phyloP scores from a whole-genome alignment of 2,888 invertebrate genomes.

The Cataglyphis albicans region DNA sequence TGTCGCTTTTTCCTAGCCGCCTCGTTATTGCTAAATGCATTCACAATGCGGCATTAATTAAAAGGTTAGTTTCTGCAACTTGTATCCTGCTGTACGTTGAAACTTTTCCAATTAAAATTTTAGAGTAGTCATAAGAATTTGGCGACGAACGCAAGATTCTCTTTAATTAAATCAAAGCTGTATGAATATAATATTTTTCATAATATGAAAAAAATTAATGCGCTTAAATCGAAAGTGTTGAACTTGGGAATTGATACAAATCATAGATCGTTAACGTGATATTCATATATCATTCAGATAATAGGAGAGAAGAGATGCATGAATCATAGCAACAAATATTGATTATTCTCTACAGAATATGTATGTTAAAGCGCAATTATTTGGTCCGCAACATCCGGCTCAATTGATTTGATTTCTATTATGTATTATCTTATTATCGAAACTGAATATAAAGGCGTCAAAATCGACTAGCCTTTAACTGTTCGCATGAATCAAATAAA shows the following conservation, averaged over 20 bases:
- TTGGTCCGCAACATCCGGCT: constrained; percentile 35
- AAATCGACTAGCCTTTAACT: constrained; percentile 25
- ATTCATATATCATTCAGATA: constrained; percentile 42
- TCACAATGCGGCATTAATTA: constrained; percentile 54
- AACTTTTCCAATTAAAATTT: constrained; percentile 55
- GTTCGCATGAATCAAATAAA: not conserved
- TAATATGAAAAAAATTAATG: constrained; percentile 25
- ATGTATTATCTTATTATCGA: constrained; percentile 30
- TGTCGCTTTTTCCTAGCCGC: constrained; percentile 44
- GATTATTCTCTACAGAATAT: constrained; percentile 46
- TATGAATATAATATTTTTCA: constrained; percentile 33
- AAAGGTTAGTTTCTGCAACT: constrained; percentile 46
- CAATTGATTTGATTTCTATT: constrained; percentile 49
- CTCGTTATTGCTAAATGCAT: constrained; percentile 54
- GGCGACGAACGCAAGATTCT: constrained; percentile 9
- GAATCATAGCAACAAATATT: constrained; percentile 41
- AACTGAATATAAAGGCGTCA: constrained; percentile 26
- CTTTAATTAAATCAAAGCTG: constrained; percentile 44
- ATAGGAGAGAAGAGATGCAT: constrained; percentile 40
- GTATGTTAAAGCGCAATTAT: constrained; percentile 39
- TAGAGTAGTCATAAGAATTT: constrained; percentile 48
- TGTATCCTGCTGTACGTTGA: constrained; percentile 31
- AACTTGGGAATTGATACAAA: constrained; percentile 27
- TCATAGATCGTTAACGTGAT: constrained; percentile 18
- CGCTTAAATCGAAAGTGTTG: constrained; percentile 22